These are phyloP conservation scores for Trichacis sp. DNA, from an alignment of 2,888 invertebrate genomes.

Conservation along the genomic window DNA sequence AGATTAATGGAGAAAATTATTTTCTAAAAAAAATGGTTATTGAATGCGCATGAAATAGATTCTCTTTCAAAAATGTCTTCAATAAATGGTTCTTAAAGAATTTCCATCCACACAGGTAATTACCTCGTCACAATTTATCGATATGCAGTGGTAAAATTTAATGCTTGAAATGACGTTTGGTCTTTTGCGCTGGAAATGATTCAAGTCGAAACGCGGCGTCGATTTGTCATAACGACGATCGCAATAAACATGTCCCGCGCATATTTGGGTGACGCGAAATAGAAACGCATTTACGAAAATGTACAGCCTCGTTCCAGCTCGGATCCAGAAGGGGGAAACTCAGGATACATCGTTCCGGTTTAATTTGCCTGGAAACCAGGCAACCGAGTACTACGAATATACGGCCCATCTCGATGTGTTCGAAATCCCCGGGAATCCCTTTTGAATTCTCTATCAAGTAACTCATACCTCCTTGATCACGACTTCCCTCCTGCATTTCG, in stretches of 20 bases:
- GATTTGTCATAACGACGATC: constrained; percentile 1
- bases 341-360: constrained; percentile 30
- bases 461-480: constrained; percentile 22
- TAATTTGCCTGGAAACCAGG: constrained; percentile 37
- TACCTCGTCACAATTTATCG: too few species aligned
- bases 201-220: background rate
- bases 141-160: too few species aligned
- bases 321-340: constrained; percentile 29
- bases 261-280: constrained; percentile 9
- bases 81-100: too few species aligned
- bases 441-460: constrained; percentile 32
- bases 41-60: too few species aligned
- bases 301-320: constrained; percentile 19
- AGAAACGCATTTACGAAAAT: constrained; percentile 14
- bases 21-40: too few species aligned
- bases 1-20: too few species aligned
- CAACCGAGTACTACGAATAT: constrained; percentile 25
- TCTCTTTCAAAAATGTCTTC: too few species aligned
- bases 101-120: too few species aligned
- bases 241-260: constrained; percentile 2
- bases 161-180: too few species aligned
- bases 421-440: constrained; percentile 33
- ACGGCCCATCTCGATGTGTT: constrained; percentile 21
- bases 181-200: background rate
- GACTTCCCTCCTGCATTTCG: constrained; percentile 1